Percentiles rank a stretch among this genome's conserved stretches.
Evolutionary conservation across 2,113 vertebrate genomes (phyloP).

Genomic region (Noturus placidus): DNA sequence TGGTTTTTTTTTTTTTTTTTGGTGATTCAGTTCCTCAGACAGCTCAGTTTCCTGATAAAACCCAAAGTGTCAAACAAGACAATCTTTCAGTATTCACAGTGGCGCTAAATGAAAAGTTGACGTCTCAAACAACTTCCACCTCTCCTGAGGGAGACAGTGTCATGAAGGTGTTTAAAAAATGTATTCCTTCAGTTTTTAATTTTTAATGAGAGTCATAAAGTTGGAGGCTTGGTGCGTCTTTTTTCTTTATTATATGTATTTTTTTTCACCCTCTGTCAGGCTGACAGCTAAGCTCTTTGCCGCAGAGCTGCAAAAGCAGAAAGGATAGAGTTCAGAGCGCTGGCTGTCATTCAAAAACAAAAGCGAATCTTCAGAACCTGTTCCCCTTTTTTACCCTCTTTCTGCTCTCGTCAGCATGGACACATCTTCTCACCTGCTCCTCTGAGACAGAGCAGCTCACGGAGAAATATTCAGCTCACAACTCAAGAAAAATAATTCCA

Average conservation of each 20-base stretch:
- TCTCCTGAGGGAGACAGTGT: constrained; percentile 19
- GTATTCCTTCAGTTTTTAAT: constrained; percentile 60
- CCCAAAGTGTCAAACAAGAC: constrained; percentile 39
- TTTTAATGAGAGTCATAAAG: constrained; percentile 58
- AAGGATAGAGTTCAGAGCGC: constrained; percentile 37
- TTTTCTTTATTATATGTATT: constrained; percentile 2
- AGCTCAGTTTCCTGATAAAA: constrained; percentile 33
- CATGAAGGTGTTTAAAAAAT: constrained; percentile 57
- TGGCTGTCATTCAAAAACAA: constrained; percentile 48
- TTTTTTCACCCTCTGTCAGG: not conserved
- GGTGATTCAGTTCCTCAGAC: not conserved
- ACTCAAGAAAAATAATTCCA: constrained; percentile 34
- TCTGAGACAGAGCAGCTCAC: constrained; percentile 27
- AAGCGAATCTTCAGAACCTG: constrained; percentile 19
- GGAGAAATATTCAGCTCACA: constrained; percentile 49
- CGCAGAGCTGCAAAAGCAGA: not conserved
- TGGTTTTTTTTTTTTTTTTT: not conserved
- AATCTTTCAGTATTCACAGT: constrained; percentile 7
- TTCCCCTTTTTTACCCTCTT: constrained; percentile 13
- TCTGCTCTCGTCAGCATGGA: constrained; percentile 36
- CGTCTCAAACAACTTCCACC: constrained; percentile 30
- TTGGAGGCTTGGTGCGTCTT: constrained; percentile 49
- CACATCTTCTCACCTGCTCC: constrained; percentile 26
- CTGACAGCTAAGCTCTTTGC: constrained; percentile 16
- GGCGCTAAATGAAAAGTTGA: constrained; percentile 46